Evolutionary conservation across 2,797 vertebrate species (phyloP).

Genomic region (Sebastes vulpes): DNA sequence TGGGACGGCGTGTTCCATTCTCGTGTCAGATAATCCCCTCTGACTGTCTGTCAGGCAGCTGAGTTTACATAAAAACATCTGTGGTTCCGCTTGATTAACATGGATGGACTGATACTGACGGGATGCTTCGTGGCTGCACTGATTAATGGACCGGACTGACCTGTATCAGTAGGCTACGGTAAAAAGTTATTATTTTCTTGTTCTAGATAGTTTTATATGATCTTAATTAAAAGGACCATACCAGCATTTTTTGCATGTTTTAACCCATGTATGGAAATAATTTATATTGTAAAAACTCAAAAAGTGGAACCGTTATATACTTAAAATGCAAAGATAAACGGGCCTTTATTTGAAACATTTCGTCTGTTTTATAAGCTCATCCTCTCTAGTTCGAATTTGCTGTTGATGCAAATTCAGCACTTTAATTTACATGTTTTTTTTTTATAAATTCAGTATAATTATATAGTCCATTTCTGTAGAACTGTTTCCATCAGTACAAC

Average conservation of each 20-base stretch:
- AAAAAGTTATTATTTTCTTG: neutral
- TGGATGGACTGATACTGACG: neutral
- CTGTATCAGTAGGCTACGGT: neutral
- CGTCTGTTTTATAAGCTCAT: neutral
- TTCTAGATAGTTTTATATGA: neutral
- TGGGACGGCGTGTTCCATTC: conserved; percentile 2
- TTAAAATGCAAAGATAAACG: neutral
- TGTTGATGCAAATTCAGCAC: no score
- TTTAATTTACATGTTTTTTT: neutral
- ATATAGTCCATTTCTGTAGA: neutral
- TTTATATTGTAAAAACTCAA: neutral
- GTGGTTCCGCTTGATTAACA: neutral
- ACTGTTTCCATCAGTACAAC: neutral
- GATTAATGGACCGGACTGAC: neutral
- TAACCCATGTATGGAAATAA: neutral
- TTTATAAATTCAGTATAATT: neutral
- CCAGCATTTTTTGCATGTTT: neutral
- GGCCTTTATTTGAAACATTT: neutral
- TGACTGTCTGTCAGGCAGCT: conserved; percentile 17
- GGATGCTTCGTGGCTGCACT: neutral
- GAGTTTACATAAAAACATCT: conserved; percentile 29
- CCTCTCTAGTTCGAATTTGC: neutral
- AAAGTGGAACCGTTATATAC: neutral
- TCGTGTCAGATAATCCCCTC: conserved; percentile 21
- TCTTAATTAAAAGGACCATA: neutral